phyloP scores from a whole-genome alignment of 30 jellyfish, hydroid and myxozoan species.

The Hydractinia echinata region DNA sequence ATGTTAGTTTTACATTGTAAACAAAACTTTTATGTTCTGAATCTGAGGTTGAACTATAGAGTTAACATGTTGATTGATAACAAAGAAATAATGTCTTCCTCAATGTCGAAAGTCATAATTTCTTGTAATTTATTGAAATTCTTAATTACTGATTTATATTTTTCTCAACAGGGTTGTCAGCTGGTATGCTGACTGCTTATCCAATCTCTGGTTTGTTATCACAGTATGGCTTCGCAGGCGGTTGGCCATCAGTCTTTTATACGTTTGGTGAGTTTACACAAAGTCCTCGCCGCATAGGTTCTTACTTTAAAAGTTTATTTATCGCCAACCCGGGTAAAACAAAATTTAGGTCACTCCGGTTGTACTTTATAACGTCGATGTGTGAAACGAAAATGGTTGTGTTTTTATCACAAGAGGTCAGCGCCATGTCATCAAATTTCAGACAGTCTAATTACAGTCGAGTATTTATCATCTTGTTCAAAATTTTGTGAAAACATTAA shows the following conservation, averaged over 20 bases:
- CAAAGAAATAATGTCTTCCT: too few species aligned
- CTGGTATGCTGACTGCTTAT: constrained; percentile 95
- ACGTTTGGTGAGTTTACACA: constrained; percentile 63
- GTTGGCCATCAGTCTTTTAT: constrained; percentile 98
- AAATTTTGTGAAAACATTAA: background rate
- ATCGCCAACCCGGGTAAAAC: too few species aligned
- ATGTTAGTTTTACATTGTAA: too few species aligned
- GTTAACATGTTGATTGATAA: too few species aligned
- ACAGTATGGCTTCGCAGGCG: constrained; percentile 93
- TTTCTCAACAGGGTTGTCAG: constrained; percentile 57
- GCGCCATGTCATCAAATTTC: too few species aligned
- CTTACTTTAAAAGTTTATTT: too few species aligned
- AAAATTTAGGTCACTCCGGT: background rate
- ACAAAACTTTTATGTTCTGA: too few species aligned
- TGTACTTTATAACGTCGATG: background rate
- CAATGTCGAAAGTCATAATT: too few species aligned
- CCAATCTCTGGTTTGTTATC: constrained; percentile 88
- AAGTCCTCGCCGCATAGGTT: background rate
- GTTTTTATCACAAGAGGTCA: too few species aligned
- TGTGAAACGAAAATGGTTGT: too few species aligned
- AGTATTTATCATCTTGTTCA: background rate
- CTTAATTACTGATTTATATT: background rate
- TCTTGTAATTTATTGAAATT: too few species aligned
- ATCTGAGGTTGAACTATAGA: too few species aligned
- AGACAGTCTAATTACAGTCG: background rate